These are phyloP conservation scores for Phylloscopus trochiloides DNA, from an alignment of 2,113 vertebrate genomes.

Conservation along the genomic window DNA sequence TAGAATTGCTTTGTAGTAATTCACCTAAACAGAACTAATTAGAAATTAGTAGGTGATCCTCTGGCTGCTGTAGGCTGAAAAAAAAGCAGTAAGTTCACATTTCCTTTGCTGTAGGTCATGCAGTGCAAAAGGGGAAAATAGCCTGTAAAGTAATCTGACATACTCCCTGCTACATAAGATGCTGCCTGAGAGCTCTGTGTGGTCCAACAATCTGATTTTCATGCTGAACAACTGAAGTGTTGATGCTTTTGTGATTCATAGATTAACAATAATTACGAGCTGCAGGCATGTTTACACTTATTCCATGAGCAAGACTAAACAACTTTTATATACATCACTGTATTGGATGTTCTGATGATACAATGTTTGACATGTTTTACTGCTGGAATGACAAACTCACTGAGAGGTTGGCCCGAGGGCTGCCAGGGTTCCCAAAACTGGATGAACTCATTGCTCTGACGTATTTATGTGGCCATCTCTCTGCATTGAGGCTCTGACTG, in stretches of 20 bases:
- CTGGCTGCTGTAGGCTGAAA: not conserved
- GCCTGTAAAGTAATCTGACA: not conserved
- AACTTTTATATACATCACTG: not conserved
- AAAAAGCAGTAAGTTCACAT: not conserved
- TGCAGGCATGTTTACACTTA: not conserved
- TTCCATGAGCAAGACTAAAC: not conserved
- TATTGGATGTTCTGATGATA: not conserved
- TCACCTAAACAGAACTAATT: not conserved
- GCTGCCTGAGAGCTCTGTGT: not conserved
- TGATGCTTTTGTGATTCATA: not conserved
- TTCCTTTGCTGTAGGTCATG: not conserved
- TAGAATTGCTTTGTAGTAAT: not conserved
- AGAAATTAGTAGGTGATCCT: not conserved
- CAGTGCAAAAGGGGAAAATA: not conserved
- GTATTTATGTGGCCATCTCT: fast-evolving
- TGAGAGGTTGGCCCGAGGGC: not conserved
- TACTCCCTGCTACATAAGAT: not conserved
- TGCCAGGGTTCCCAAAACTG: not conserved
- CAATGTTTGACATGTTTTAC: not conserved
- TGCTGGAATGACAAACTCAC: not conserved
- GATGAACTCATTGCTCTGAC: not conserved
- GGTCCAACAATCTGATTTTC: not conserved
- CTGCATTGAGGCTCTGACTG: not conserved
- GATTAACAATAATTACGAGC: not conserved
- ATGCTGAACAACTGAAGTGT: not conserved